Evolutionary conservation across 2,888 invertebrate genomes (phyloP).

Genomic region (Brenthis daphne): DNA sequence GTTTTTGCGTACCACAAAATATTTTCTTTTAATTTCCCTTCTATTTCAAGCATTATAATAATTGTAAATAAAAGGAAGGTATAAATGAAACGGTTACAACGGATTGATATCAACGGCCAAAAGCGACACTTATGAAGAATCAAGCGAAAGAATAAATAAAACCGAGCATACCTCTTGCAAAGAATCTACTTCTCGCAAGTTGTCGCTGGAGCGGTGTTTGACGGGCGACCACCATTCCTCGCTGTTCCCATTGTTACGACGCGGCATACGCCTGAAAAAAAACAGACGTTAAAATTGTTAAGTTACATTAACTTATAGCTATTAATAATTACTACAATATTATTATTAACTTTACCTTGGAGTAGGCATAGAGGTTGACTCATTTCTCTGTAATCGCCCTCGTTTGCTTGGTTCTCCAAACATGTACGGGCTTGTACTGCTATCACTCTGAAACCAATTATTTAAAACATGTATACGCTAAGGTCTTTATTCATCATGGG

Average conservation of each 20-base stretch:
- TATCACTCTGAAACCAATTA: conserved; percentile 33
- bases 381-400: conserved; percentile 53
- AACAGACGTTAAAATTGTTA: not conserved
- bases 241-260: conserved; percentile 68
- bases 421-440: conserved; percentile 47
- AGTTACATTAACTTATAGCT: not conserved
- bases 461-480: too few relatives aligned
- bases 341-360: conserved; percentile 44
- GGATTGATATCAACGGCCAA: conserved; percentile 16
- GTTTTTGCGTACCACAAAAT: conserved; percentile 16
- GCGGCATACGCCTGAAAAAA: conserved; percentile 50
- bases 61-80: conserved; percentile 6
- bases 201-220: conserved; percentile 63
- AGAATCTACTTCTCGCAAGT: conserved; percentile 57
- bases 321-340: not conserved
- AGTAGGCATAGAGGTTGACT: conserved; percentile 49
- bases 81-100: conserved; percentile 5
- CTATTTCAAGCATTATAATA: conserved; percentile 12
- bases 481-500: too few relatives aligned
- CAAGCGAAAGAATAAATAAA: not conserved
- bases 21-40: conserved; percentile 1
- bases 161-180: conserved; percentile 55
- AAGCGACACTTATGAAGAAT: conserved; percentile 15
- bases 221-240: conserved; percentile 70
- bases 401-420: conserved; percentile 67